phyloP scores from a whole-genome alignment of 2,888 invertebrate genomes.

The Parnassius apollo region DNA sequence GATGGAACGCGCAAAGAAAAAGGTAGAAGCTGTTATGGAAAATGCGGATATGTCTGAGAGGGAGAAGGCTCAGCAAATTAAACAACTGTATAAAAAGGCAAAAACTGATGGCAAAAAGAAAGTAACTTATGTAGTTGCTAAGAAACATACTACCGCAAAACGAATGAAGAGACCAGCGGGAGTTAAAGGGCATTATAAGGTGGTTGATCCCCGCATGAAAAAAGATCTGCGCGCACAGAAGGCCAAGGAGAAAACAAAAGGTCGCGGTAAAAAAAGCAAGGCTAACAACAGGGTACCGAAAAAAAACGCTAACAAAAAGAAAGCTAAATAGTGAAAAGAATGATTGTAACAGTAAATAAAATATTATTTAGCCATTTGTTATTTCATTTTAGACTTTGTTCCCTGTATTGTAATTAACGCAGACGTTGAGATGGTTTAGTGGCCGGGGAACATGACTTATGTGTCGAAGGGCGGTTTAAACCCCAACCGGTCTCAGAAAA shows the following conservation, averaged over 20 bases:
- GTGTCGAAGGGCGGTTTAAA: too few species aligned
- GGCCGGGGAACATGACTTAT: too few species aligned
- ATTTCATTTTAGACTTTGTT: too few species aligned
- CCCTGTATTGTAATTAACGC: too few species aligned
- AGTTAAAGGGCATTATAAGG: constrained; percentile 94
- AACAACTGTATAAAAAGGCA: constrained; percentile 95
- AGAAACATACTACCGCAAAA: constrained; percentile 90
- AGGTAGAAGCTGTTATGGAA: constrained; percentile 96
- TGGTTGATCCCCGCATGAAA: constrained; percentile 98
- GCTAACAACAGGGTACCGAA: constrained; percentile 41
- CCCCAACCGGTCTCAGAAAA: too few species aligned
- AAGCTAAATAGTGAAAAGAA: constrained; percentile 45
- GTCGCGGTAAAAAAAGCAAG: constrained; percentile 65
- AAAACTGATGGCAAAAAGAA: constrained; percentile 92
- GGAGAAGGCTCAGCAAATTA: constrained; percentile 96
- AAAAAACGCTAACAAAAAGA: constrained; percentile 58
- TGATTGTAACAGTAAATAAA: too few species aligned
- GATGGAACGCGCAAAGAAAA: constrained; percentile 96
- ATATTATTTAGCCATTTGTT: too few species aligned
- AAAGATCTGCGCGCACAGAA: constrained; percentile 91
- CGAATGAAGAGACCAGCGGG: constrained; percentile 90
- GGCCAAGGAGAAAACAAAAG: constrained; percentile 81
- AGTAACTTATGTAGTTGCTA: constrained; percentile 95
- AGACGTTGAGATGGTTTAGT: too few species aligned
- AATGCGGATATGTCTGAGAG: constrained; percentile 93